A percentile compares a stretch with the other conserved stretches of the same genome.
phyloP scores from a whole-genome alignment of 2,888 invertebrate species.

The Pristionchus arcanus region DNA sequence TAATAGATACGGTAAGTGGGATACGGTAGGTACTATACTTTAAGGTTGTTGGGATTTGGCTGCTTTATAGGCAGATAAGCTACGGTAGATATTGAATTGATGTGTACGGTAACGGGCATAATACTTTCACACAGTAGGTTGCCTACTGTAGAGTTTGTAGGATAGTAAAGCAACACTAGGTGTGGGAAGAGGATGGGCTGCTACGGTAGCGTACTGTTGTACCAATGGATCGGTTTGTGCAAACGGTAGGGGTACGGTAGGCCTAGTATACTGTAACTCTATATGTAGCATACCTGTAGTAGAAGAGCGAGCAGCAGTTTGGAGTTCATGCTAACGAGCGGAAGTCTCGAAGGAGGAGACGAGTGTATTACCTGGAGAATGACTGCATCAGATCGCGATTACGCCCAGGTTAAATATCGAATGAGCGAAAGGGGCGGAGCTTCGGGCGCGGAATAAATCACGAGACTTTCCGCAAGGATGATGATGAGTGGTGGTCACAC shows the following conservation, averaged over 20 bases:
- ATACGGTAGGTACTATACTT: not conserved
- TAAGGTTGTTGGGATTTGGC: no score
- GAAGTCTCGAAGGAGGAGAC: constrained; percentile 11
- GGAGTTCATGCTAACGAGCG: not conserved
- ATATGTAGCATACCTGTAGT: not conserved
- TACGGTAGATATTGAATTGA: not conserved
- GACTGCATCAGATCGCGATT: not conserved
- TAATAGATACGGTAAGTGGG: not conserved
- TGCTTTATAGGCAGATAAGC: not conserved
- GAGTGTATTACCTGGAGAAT: constrained; percentile 35
- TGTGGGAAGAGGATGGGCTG: no score
- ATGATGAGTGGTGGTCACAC: not conserved
- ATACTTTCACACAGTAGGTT: no score
- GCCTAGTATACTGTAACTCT: not conserved
- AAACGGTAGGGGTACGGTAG: not conserved
- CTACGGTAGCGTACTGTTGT: no score
- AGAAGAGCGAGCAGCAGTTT: not conserved
- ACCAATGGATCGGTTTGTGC: no score
- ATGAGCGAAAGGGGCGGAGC: constrained; percentile 26
- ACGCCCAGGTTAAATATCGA: not conserved
- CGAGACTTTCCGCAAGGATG: not conserved
- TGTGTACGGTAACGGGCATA: not conserved
- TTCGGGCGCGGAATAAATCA: constrained; percentile 23
- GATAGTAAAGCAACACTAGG: no score
- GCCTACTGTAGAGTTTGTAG: no score